Conservation (phyloP, 1,140 invertebrate genomes). For the Drosophila arizonae region DNA sequence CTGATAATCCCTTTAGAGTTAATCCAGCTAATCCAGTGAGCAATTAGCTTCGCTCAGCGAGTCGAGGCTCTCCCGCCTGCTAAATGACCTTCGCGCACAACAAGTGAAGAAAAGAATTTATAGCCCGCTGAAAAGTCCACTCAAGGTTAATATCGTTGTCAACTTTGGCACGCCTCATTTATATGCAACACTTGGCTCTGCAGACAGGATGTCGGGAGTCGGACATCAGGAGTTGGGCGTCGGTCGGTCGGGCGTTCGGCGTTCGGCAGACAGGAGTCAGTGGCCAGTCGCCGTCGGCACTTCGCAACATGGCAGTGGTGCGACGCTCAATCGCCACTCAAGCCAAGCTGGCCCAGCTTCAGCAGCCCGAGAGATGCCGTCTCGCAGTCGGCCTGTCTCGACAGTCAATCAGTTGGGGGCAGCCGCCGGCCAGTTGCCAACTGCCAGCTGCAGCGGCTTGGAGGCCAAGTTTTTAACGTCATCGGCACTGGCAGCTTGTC, state of each 20-base stretch:
- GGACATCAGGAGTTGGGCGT: background rate
- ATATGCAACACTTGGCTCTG: slow-evolving; percentile 53
- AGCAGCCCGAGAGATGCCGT: slow-evolving; percentile 11
- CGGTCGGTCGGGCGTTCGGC: background rate
- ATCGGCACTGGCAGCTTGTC: slow-evolving; percentile 70
- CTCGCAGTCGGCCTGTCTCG: slow-evolving; percentile 18
- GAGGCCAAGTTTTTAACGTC: slow-evolving; percentile 67
- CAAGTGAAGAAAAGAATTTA: slow-evolving; percentile 1
- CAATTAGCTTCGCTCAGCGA: background rate
- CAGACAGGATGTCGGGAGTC: background rate
- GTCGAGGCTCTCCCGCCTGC: background rate
- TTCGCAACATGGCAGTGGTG: slow-evolving; percentile 43
- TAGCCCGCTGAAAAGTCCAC: slow-evolving; percentile 34
- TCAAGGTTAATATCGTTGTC: slow-evolving; percentile 78
- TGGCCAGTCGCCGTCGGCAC: slow-evolving; percentile 45
- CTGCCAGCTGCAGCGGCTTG: slow-evolving; percentile 4
- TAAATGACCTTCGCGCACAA: slow-evolving; percentile 43
- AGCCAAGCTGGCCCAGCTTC: background rate
- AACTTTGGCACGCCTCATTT: slow-evolving; percentile 71
- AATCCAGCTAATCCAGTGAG: background rate
- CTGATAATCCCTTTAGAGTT: background rate
- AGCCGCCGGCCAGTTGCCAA: background rate
- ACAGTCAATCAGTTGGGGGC: slow-evolving; percentile 49
- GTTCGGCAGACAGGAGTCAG: background rate
- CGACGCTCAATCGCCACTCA: slow-evolving; percentile 48